Evolutionary conservation across 1,140 invertebrate species (phyloP), one percentile per base, ranked within the genome.

Genomic region (Oncopeltus fasciatus): DNA sequence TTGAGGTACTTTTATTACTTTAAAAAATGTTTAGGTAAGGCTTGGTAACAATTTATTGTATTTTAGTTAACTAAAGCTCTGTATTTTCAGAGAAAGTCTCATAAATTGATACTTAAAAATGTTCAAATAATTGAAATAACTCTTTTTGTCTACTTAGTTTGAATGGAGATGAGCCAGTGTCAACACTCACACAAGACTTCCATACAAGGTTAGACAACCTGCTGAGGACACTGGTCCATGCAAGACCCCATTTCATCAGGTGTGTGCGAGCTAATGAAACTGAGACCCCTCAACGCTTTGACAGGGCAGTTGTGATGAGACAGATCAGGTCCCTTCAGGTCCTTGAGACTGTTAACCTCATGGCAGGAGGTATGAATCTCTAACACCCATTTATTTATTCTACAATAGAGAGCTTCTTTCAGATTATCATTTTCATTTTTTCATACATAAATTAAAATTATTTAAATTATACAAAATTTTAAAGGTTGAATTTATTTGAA

Each of bases 181-280:
- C 90, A 14, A 94, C 91, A 9, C 77, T 95, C 43, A 93, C 92
- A 31, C 90, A 94, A 78, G 93, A 96, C 75, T 96, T 95, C 70
- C 92, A 95, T 73, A 94, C 88, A 44, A 80, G 92, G 43, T 77
- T 96, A 53, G 92, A 95, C 74, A 95, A 95, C 77, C 76, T 96
- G 65, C 74, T 95, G 66, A 79, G 92, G 64, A 95, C 91, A 27
- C 73, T 95, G 64, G 90, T 95, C 38, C 91, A 95, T 74, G 90
- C 92, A 18, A 81, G 91, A 64, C 92, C 92, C 11, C 92, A 96
- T 75, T 96, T 95, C 75, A 87, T 96, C 58, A 80, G 91, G 29
- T 95, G 92, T 73, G 84, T 96, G 59, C 83, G 91, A 69, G 88
- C 88, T 68, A 94, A 94, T 73, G 77, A 82, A 21, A 80, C 78